A percentile compares a stretch with the other conserved stretches of the same genome.
Evolutionary conservation across 2,888 invertebrate genomes (phyloP).

Genomic region (Agrilus mali): DNA sequence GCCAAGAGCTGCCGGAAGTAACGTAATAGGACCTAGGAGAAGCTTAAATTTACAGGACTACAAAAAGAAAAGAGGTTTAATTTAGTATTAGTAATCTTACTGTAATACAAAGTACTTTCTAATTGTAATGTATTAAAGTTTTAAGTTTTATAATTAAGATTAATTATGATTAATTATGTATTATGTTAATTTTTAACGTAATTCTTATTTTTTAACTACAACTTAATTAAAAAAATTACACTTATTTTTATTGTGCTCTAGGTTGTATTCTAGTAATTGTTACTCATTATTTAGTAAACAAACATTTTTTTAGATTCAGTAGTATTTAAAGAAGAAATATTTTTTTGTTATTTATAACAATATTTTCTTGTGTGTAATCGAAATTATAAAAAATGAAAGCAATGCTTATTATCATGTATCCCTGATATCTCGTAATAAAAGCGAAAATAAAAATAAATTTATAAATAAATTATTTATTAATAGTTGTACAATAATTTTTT

Average conservation of each 20-base stretch:
- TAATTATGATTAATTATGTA: no score
- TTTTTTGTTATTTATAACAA: no score
- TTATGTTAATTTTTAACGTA: conserved; percentile 2
- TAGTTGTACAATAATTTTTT: no score
- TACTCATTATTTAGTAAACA: not conserved
- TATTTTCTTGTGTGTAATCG: no score
- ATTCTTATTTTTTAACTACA: not conserved
- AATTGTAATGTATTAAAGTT: no score
- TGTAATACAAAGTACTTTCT: not conserved
- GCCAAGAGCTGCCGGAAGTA: conserved; percentile 58
- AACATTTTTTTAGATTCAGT: no score
- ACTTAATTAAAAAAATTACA: not conserved
- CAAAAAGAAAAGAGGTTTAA: conserved; percentile 84
- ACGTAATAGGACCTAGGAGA: conserved; percentile 70
- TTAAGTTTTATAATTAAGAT: not conserved
- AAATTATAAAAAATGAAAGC: no score
- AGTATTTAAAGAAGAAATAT: no score
- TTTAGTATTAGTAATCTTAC: conserved; percentile 30
- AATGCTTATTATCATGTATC: no score
- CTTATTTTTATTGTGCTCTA: not conserved
- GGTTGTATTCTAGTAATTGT: not conserved
- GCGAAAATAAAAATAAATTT: no score
- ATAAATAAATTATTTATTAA: no score
- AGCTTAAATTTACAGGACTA: conserved; percentile 85
- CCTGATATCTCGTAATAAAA: no score